These are phyloP conservation scores for Psococerastis gibbosa DNA, from an alignment of 2,888 invertebrate genomes.

Conservation along the genomic window DNA sequence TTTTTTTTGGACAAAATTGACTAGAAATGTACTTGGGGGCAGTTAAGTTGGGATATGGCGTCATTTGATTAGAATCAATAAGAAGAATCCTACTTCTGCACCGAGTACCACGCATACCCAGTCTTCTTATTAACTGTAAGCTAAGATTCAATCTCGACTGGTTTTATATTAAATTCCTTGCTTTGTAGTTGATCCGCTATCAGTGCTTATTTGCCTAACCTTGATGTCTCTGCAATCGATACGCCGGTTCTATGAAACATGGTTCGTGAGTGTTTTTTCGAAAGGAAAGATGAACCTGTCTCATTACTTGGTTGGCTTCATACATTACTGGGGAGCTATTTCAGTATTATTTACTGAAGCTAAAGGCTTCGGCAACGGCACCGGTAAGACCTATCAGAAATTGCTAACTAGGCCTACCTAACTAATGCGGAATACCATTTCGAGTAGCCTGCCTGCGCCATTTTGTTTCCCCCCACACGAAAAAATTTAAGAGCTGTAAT, in stretches of 20 bases:
- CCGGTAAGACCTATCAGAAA: constrained; percentile 16
- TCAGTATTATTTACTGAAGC: constrained; percentile 48
- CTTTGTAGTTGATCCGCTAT: constrained; percentile 36
- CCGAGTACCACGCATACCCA: no score
- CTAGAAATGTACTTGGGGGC: no score
- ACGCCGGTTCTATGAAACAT: constrained; percentile 63
- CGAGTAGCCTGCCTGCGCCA: background rate
- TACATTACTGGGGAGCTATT: constrained; percentile 56
- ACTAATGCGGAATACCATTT: constrained; percentile 6
- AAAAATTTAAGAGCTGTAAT: no score
- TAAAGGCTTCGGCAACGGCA: constrained; percentile 35
- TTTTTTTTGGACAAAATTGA: no score
- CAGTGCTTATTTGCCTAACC: constrained; percentile 37
- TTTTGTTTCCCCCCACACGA: constrained; percentile 27
- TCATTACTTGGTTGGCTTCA: constrained; percentile 56
- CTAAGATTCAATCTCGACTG: no score
- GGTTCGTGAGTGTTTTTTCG: constrained; percentile 62
- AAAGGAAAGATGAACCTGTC: constrained; percentile 55
- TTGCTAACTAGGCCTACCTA: constrained; percentile 15
- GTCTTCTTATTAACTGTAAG: no score
- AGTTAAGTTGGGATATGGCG: no score
- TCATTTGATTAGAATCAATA: no score
- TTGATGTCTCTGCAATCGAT: constrained; percentile 49
- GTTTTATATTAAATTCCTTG: no score
- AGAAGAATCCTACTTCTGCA: no score